A percentile compares a stretch with the other conserved stretches of the same genome.
Conservation (phyloP, 2,888 invertebrate species). For the Leptothorax acervorum region DNA sequence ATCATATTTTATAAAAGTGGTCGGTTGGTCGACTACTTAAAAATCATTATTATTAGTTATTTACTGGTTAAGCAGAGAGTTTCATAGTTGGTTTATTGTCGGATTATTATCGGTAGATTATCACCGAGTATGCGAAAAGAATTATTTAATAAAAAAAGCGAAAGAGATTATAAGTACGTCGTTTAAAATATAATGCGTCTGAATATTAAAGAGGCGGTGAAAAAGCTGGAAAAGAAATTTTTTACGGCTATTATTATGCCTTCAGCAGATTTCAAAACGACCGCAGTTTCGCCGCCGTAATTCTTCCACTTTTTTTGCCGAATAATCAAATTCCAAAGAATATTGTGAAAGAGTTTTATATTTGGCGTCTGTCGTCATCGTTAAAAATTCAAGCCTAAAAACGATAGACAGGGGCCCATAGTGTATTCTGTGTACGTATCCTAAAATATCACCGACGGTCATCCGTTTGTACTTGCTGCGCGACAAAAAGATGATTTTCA, state of each 20-base stretch:
- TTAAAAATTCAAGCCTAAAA: conserved; percentile 14
- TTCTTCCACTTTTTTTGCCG: neutral
- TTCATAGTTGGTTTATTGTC: no score
- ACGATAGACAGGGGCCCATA: neutral
- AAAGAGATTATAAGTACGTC: neutral
- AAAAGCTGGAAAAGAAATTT: neutral
- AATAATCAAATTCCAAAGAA: conserved; percentile 1
- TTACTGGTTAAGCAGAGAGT: no score
- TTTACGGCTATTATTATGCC: neutral
- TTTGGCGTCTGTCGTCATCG: neutral
- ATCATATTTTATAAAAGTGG: no score
- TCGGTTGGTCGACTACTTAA: no score
- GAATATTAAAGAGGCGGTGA: neutral
- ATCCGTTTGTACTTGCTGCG: neutral
- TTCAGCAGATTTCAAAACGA: neutral
- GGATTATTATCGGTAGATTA: neutral
- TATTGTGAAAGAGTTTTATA: conserved; percentile 8
- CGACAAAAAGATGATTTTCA: neutral
- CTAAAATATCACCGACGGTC: neutral
- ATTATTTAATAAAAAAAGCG: neutral
- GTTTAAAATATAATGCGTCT: neutral
- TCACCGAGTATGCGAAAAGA: neutral
- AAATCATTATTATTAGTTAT: no score
- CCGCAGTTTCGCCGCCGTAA: neutral
- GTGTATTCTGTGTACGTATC: neutral